Base-by-base conservation (phyloP, 92 coral and sea anemone genomes). In the Epizoanthus rinbou region DNA sequence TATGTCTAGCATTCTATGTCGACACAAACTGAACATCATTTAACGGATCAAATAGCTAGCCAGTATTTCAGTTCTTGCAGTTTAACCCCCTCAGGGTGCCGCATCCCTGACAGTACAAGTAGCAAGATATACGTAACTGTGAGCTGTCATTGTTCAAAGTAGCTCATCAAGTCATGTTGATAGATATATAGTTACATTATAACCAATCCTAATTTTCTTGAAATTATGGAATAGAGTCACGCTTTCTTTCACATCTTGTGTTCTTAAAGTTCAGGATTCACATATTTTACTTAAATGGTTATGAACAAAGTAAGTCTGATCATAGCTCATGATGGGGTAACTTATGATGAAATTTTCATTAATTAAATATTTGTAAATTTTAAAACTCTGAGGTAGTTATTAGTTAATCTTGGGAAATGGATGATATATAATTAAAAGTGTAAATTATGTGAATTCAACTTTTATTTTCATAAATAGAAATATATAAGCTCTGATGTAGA, bases 1-100 rank as follows among this genome's bases (percentile, higher is more conserved):
- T 31, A 31, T 33, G 19, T 35, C 82, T 62, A 62, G 33, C 72
- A 57, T 39, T 78, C 65, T 17, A 78, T 22, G 39, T 50, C n/a
- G 59, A 62, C 66, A 76, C 70, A 59, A 76, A 35, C n/a, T 15
- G 15, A 17, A 23, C 39, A 18, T 9, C 8, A 14, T 33, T 22
- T 13, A 35, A 67, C 4, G 7, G 39, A n/a, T n/a, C n/a, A n/a
- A 60, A 39, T 22, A 23, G 35, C 57, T 53, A 24, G 54, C 33
- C 60, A 7, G 43, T 7, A 4, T 33, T 33, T 31, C 21, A 56
- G 18, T 8, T 33, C 24, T 47, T 47, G 18, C 21, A 57, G n/a
- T 1, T 6, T 54, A 57, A 17, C 4, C 17, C 14, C 33, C 54
- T 50, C 31, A 28, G 10, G 50, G 10, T 6, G 50, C 50, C 50